phyloP scores from a whole-genome alignment of 1,140 invertebrate species.

The Pogonus chalceus region DNA sequence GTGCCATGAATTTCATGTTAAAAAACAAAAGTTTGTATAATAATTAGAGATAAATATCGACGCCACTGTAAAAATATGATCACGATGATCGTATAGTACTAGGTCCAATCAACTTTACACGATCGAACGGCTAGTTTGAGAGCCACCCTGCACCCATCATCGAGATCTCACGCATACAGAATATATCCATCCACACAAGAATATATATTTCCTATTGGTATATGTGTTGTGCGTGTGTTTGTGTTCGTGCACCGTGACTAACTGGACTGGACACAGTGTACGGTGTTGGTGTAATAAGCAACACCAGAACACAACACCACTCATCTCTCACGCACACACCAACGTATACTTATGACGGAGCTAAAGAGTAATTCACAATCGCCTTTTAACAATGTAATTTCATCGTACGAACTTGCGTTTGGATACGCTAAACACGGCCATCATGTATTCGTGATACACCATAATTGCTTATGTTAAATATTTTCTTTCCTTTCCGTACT shows the following conservation, averaged over 20 bases:
- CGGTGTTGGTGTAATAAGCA: no score
- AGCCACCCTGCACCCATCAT: neutral
- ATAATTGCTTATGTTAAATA: neutral
- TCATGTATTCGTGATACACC: neutral
- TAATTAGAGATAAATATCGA: no score
- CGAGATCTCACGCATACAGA: neutral
- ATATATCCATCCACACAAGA: no score
- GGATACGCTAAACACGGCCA: neutral
- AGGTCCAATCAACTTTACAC: neutral
- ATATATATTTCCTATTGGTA: no score
- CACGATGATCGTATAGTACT: neutral
- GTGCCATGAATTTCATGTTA: no score
- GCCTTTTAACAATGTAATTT: conserved; percentile 6
- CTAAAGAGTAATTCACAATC: neutral
- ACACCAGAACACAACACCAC: neutral
- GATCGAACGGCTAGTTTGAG: neutral
- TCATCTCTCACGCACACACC: neutral
- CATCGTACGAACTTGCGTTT: neutral
- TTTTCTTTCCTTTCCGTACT: no score
- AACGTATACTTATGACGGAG: neutral
- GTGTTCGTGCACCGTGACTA: neutral
- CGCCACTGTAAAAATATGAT: neutral
- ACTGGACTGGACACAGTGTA: neutral
- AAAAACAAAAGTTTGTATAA: no score
- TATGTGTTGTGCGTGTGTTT: neutral